Base-by-base conservation (phyloP, 2,888 invertebrate genomes). In the Xanthorhoe spadicearia region DNA sequence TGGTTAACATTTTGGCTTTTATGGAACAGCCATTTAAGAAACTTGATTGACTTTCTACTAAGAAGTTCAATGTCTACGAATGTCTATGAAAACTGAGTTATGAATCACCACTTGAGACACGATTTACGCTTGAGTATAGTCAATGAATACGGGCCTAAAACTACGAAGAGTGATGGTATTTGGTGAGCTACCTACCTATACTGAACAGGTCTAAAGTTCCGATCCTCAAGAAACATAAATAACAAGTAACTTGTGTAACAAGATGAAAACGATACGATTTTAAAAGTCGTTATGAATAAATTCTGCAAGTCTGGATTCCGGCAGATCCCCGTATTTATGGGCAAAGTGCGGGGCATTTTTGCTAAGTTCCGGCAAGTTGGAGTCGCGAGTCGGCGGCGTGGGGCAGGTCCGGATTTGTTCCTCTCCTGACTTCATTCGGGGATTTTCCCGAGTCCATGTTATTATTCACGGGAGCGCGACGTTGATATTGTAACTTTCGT, bases 291-390 rank as follows among this genome's bases (percentile, higher is more conserved):
- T 70, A 70, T 66, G 72, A 74, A 75, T 80, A 81, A 81, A 79
- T 75, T 74, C 66, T 63, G 59, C 61, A 68, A 76, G 73, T 68
- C 73, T 67, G 74, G 70, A 68, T 70, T 59, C 63, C 66, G 53
- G 68, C 64, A 71, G 74, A 79, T 81, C 80, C 76, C 74, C 74
- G 81, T 84, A 83, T 84, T 84, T 84, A 84, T 80, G 79, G 76
- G 46, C 73, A 74, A 79, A 79, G 75, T 78, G 78, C 72, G 70
- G 61, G 73, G 74, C 72, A 79, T 82, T 81, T 81, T 82, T 77
- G 76, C 71, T 68, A 79, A 81, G 73, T 80, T 81, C 58, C 18
- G 56, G 51, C 54, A 62, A 59, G 54, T 61, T 56, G 64, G 71
- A 77, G 68, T 67, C 77, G 61, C 55, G 64, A 48, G 71, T 62